These are phyloP conservation scores for Bombylius major DNA, from an alignment of 2,888 invertebrate species.

Conservation along the genomic window DNA sequence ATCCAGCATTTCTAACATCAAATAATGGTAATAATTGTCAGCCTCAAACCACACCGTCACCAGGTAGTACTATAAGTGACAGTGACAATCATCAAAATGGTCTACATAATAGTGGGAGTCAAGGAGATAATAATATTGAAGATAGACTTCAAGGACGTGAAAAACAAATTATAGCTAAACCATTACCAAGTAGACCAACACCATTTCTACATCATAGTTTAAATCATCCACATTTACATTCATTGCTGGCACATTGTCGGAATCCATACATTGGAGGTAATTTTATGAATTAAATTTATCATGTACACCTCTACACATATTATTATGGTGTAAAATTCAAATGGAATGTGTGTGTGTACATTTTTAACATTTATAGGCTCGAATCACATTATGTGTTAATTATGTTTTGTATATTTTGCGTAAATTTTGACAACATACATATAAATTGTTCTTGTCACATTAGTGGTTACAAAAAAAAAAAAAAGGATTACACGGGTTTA, in stretches of 20 bases:
- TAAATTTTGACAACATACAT: too few species aligned
- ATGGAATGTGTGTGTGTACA: background rate
- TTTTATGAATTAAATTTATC: background rate
- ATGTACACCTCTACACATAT: background rate
- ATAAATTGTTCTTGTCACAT: too few species aligned
- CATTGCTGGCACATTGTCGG: constrained; percentile 65
- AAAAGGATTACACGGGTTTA: too few species aligned
- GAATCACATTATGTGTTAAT: too few species aligned
- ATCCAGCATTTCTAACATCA: constrained; percentile 35
- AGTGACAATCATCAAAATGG: constrained; percentile 33
- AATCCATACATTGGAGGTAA: constrained; percentile 68
- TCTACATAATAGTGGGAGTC: constrained; percentile 8
- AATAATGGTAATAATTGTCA: constrained; percentile 35
- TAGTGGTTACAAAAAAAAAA: too few species aligned
- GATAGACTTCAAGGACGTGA: constrained; percentile 27
- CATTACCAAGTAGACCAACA: constrained; percentile 63
- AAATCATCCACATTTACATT: constrained; percentile 70
- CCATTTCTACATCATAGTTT: constrained; percentile 54
- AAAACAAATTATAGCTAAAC: constrained; percentile 56
- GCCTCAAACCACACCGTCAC: constrained; percentile 37
- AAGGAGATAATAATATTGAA: constrained; percentile 15
- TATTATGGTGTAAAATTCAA: too few species aligned
- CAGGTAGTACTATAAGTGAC: constrained; percentile 38
- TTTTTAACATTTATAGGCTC: background rate
- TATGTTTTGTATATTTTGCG: too few species aligned